These are phyloP conservation scores for Eumeta japonica DNA, from an alignment of 1,140 invertebrate genomes.

Conservation along the genomic window DNA sequence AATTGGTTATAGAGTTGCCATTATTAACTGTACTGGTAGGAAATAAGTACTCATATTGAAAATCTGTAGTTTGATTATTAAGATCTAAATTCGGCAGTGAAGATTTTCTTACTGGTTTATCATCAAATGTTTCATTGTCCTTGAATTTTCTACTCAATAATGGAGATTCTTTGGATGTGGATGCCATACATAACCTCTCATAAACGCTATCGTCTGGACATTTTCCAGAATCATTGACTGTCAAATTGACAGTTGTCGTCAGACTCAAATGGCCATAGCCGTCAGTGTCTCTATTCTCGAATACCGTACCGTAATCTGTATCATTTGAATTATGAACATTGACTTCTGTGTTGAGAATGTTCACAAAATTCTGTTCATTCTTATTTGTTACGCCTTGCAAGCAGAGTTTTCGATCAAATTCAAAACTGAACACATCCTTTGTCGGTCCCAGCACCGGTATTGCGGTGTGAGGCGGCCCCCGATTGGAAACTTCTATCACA, in stretches of 20 bases:
- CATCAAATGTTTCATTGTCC: slow-evolving; percentile 27
- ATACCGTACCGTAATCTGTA: slow-evolving; percentile 33
- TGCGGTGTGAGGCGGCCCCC: slow-evolving; percentile 37
- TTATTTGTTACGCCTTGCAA: slow-evolving; percentile 7
- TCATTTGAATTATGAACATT: slow-evolving; percentile 10
- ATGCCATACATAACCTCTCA: slow-evolving; percentile 39
- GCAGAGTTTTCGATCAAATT: slow-evolving; percentile 27
- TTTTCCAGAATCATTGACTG: slow-evolving; percentile 7
- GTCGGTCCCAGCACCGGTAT: slow-evolving; percentile 36
- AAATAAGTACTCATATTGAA: slow-evolving; percentile 38
- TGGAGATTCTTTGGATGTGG: slow-evolving; percentile 31
- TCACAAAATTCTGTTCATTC: slow-evolving; percentile 23
- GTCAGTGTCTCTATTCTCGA: slow-evolving; percentile 21
- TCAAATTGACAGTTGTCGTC: slow-evolving; percentile 36
- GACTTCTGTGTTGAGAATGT: slow-evolving; percentile 43
- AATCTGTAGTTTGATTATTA: no score
- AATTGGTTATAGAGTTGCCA: slow-evolving; percentile 9
- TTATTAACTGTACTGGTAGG: slow-evolving; percentile 21
- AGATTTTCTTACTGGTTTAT: slow-evolving; percentile 32
- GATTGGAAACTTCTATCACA: slow-evolving; percentile 44
- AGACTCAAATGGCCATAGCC: slow-evolving; percentile 44
- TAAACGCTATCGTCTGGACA: slow-evolving; percentile 25
- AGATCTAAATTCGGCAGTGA: slow-evolving; percentile 40
- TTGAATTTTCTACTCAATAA: slow-evolving; percentile 21
- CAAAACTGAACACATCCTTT: slow-evolving; percentile 36